Base-by-base conservation (phyloP, 2,888 invertebrate genomes). In the Smittia aterrima region DNA sequence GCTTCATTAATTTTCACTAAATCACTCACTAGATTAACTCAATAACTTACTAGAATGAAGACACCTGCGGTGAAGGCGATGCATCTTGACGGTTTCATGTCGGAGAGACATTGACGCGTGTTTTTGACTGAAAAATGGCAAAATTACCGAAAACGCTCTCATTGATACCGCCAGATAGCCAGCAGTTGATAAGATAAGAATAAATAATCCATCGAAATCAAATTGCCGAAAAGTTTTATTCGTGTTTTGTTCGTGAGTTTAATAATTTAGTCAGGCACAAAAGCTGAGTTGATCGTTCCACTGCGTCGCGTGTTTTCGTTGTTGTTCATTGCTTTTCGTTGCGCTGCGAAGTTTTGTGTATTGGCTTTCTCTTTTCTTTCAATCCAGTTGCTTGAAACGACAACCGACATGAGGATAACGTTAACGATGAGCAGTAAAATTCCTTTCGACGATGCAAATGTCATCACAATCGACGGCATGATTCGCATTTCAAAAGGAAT, bases 11-110 rank as follows among this genome's bases (percentile, higher is more conserved):
- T 18, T 41, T 41, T 22, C n/a, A 20, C n/a, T 32, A 66, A 32
- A n/a, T n/a, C n/a, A n/a, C n/a, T n/a, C n/a, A n/a, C n/a, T n/a
- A n/a, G n/a, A n/a, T n/a, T n/a, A n/a, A n/a, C n/a, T n/a, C n/a
- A 66, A 41, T 68, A 20, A 54, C 70, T 71, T n/a, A 71, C 70
- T 11, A 71, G 53, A 11, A 47, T 71, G 27, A 47, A 71, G n/a
- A 16, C 2, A 4, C 54, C 54, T 6, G 16, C 16, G 24, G 53
- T 6, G 22, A 18, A 71, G 0, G 53, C 54, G 11, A 53, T 71
- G 25, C 20, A 53, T 54, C 70, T 53, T 32, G 70, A 71, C 9
- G 54, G 27, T 4, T 53, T 71, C 32, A 71, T 58, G 7, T 58
- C 22, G 11, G n/a, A 47, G n/a, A 2, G 9, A 47, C 47, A 16